Base-by-base conservation (phyloP, 2,113 vertebrate species). In the Labeo catla region DNA sequence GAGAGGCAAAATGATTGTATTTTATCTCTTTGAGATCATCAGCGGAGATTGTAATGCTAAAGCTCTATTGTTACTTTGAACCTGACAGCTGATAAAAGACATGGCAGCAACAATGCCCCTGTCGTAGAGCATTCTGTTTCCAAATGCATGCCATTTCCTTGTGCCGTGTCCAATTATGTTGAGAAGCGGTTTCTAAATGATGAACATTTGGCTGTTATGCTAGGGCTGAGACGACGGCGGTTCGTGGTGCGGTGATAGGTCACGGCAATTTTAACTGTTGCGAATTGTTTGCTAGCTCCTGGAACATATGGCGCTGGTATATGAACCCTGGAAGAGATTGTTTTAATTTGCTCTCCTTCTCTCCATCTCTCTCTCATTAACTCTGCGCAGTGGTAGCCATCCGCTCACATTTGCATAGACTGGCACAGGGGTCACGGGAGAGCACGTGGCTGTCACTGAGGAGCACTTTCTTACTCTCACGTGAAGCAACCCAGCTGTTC, bases 11-110 rank as follows among this genome's bases (percentile, higher is more conserved):
- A 84, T 74, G 50, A 73, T 84, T 84, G 68, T 45, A 57, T 73
- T 57, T 84, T 84, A 84, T 84, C 82, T 74, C 13, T 50, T 73
- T 73, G 66, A 83, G 82, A 84, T 84, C 36, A 84, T 73, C 82
- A 73, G 16, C 21, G 5, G 52, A 84, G 82, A 84, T 84, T 84
- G 82, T 59, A 84, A 84, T 84, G 39, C 68, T 54, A 39, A 73
- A 73, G 50, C 68, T 54, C 36, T 19, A 59, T 84, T 84, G 82
- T 57, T 84, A 57, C 82, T 84, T 73, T 72, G 68, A 84, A 84
- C 66, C 50, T 52, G 66, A 83, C 81, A 72, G 43, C n/a, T 68
- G 80, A 82, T 82, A 34, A 82, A 68, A 43, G 16, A 84, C 82
- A 84, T 43, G 82, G 28, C 36, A 72, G 34, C 68, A 57, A 73